A percentile compares a stretch with the other conserved stretches of the same genome.
Conservation (phyloP, 1,140 invertebrate species). For the Latrodectus geometricus region DNA sequence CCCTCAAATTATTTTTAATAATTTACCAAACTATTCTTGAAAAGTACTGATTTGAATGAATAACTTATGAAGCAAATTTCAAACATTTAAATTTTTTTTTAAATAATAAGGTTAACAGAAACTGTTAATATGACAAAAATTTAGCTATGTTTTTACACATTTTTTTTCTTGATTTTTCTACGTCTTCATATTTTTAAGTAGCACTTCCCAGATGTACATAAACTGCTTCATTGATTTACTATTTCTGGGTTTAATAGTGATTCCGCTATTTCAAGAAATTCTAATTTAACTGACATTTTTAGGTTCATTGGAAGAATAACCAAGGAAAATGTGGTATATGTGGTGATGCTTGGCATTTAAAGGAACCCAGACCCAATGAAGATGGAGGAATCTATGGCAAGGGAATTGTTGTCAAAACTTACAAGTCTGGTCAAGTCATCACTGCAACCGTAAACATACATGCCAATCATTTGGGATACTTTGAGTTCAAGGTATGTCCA, state of each 20-base stretch:
- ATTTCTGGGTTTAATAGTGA: background rate
- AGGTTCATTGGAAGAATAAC: slow-evolving; percentile 68
- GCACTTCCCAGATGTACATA: too few species aligned
- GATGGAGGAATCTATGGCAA: slow-evolving; percentile 75
- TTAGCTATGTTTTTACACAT: too few species aligned
- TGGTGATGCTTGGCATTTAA: slow-evolving; percentile 76
- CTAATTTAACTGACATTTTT: background rate
- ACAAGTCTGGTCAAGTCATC: slow-evolving; percentile 68
- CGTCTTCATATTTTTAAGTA: too few species aligned
- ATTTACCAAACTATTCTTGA: too few species aligned
- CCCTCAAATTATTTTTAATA: too few species aligned
- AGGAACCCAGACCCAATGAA: slow-evolving; percentile 75
- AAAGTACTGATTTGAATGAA: too few species aligned
- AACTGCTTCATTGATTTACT: too few species aligned
- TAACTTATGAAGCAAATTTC: too few species aligned
- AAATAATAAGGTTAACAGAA: too few species aligned
- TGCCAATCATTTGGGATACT: slow-evolving; percentile 73
- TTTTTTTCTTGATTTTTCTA: too few species aligned
- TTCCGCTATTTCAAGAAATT: background rate
- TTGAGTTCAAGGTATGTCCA: slow-evolving; percentile 74
- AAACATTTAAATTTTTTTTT: too few species aligned
- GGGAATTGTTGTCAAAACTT: slow-evolving; percentile 72
- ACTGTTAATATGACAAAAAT: too few species aligned
- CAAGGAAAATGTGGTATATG: slow-evolving; percentile 89
- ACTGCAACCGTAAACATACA: slow-evolving; percentile 70